Conservation (phyloP, 37 sponge, comb jelly and placozoan species). For the Ianthella basta region DNA sequence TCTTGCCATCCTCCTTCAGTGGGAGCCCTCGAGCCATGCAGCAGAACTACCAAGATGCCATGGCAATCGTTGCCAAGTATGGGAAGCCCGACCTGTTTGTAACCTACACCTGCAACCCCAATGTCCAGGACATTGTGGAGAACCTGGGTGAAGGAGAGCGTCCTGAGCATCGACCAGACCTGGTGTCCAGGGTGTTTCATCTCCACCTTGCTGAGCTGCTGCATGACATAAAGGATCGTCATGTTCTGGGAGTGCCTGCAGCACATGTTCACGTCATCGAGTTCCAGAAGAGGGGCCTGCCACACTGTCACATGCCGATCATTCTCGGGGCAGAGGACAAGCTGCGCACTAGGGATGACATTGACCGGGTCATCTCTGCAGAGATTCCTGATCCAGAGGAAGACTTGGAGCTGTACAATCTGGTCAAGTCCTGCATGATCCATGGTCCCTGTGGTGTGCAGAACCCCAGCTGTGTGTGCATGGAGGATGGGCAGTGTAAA, state of each 20-base stretch:
- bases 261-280: conserved; percentile 18
- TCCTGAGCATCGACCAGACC: conserved; percentile 17
- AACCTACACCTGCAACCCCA: conserved; percentile 46
- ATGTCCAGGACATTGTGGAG: conserved; percentile 8
- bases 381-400: background rate
- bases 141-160: background rate
- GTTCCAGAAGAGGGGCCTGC: conserved; percentile 53
- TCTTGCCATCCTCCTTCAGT: conserved; percentile 35
- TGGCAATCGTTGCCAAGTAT: conserved; percentile 20
- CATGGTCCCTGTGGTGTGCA: background rate
- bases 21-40: conserved; percentile 31
- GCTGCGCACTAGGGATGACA: background rate
- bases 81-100: conserved; percentile 30
- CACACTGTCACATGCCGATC: conserved; percentile 35
- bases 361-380: background rate
- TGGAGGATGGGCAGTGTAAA: background rate
- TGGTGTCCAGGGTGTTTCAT: conserved; percentile 19
- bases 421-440: background rate
- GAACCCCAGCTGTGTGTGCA: background rate
- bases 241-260: background rate
- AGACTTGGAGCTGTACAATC: too few relatives aligned
- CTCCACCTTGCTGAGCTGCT: conserved; percentile 16
- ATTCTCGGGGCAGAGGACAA: background rate
- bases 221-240: conserved; percentile 1
- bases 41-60: conserved; percentile 23